Conservation (phyloP, 2,797 vertebrate species). For the Ctenopoma multispine region DNA sequence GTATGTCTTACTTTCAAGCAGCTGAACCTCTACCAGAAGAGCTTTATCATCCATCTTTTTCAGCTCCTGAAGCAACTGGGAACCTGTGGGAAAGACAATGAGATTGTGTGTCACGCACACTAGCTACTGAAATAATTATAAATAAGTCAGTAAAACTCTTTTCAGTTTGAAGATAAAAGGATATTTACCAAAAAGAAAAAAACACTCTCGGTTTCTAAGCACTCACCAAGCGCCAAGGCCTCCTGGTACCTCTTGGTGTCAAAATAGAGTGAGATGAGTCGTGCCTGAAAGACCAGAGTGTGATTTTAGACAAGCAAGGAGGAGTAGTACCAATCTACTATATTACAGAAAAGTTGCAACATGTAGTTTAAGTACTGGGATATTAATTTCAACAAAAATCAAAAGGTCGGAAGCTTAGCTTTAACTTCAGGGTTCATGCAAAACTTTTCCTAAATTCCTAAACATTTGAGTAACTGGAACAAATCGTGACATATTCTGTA, state of each 20-base stretch:
- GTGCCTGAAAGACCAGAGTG: conserved; percentile 84
- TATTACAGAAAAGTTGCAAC: neutral
- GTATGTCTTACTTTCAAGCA: conserved; percentile 98
- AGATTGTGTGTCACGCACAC: conserved; percentile 1
- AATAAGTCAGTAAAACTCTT: neutral
- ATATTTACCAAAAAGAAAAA: neutral
- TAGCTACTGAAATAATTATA: neutral
- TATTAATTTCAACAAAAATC: neutral
- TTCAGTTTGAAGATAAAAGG: neutral
- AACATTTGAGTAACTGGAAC: too few relatives aligned
- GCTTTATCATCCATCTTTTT: conserved; percentile 99
- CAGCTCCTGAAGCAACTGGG: conserved; percentile 94
- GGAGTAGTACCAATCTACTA: neutral
- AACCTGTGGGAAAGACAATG: conserved; percentile 77
- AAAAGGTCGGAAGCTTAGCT: neutral
- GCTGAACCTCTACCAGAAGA: conserved; percentile 97
- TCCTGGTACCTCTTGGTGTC: conserved; percentile 99
- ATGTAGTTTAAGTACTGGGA: neutral
- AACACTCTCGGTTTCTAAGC: neutral
- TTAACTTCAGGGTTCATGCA: neutral
- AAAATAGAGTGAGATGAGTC: conserved; percentile 97
- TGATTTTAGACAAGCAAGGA: conserved; percentile 26
- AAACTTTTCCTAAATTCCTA: too few relatives aligned
- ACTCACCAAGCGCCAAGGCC: conserved; percentile 96
- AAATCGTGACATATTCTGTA: too few relatives aligned